Percentiles rank a stretch among this genome's conserved stretches.
Conservation (phyloP, 2,888 invertebrate species). For the Luffia ferchaultella region DNA sequence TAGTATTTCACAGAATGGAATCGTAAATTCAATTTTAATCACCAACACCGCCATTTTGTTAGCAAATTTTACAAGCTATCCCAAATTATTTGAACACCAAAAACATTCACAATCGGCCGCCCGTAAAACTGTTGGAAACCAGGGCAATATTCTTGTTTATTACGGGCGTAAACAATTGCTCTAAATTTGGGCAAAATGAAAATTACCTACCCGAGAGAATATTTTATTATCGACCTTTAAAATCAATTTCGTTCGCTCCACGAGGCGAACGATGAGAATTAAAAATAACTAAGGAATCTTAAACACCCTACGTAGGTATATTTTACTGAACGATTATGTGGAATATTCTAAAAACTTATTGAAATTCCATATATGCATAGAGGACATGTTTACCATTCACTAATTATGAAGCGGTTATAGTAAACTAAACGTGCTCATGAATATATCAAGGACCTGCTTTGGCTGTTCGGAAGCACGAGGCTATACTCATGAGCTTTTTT, state of each 20-base stretch:
- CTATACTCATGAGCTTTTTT: no score
- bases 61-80: background rate
- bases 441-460: no score
- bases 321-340: no score
- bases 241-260: background rate
- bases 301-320: no score
- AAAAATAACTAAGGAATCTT: no score
- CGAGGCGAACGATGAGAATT: no score
- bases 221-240: background rate
- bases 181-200: background rate
- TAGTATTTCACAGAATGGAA: background rate
- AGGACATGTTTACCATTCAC: no score
- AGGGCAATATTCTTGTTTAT: background rate
- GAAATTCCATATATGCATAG: no score
- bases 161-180: background rate
- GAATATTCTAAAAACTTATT: no score
- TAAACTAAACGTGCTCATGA: no score
- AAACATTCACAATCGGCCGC: background rate
- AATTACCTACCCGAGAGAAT: background rate
- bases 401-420: no score
- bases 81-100: background rate
- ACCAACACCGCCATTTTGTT: background rate
- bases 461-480: no score
- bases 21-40: background rate
- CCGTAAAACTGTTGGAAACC: background rate